Conservation (phyloP, 2,888 invertebrate species). For the Himalopsyche japonica region DNA sequence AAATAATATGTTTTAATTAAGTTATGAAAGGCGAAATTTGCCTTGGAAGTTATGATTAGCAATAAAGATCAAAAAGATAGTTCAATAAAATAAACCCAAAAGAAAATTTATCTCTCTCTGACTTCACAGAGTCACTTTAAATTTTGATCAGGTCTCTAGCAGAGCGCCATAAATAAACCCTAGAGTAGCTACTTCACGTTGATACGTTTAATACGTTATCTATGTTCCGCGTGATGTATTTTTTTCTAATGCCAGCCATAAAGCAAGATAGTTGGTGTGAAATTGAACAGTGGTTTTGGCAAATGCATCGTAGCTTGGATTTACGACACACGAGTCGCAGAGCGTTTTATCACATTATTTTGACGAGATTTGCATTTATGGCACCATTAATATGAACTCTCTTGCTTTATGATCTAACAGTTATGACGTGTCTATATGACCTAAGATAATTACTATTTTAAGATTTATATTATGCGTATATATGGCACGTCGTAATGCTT, state of each 20-base stretch:
- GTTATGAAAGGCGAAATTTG: too few relatives aligned
- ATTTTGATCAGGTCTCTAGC: not conserved
- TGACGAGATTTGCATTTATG: not conserved
- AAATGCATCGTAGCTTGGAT: not conserved
- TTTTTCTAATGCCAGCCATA: not conserved
- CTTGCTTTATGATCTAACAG: not conserved
- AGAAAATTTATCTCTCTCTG: not conserved
- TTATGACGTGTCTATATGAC: not conserved
- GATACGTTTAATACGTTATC: not conserved
- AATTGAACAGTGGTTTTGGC: not conserved
- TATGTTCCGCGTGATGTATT: not conserved
- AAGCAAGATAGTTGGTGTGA: not conserved
- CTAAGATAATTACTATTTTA: not conserved
- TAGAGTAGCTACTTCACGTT: not conserved
- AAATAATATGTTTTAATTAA: too few relatives aligned
- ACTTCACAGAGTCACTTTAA: not conserved
- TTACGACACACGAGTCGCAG: not conserved
- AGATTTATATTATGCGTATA: too few relatives aligned
- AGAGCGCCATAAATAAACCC: not conserved
- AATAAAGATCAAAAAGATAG: too few relatives aligned
- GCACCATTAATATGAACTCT: not conserved
- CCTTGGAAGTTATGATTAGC: too few relatives aligned
- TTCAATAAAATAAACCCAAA: not conserved
- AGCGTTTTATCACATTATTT: not conserved
- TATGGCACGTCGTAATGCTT: too few relatives aligned